Percentiles rank a stretch among this genome's conserved stretches.
phyloP scores from a whole-genome alignment of 1,140 invertebrate species.

The Drosophila sp. region DNA sequence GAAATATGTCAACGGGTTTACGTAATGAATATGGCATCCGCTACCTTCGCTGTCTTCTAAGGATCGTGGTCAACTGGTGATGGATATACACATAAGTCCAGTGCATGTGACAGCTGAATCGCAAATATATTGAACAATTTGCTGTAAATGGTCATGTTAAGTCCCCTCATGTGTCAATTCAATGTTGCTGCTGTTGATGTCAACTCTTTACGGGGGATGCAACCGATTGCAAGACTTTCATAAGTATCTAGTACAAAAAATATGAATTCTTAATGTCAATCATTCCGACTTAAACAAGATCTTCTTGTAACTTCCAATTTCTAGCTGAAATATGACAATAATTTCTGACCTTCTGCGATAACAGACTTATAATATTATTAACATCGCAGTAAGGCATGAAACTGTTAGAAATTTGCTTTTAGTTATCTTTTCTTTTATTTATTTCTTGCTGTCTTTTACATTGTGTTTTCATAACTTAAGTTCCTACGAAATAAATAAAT shows the following conservation, averaged over 20 bases:
- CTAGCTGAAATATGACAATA: too few species aligned
- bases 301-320: not conserved
- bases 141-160: constrained; percentile 69
- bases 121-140: constrained; percentile 70
- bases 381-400: not conserved
- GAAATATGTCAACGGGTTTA: constrained; percentile 69
- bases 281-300: not conserved
- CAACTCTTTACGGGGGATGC: constrained; percentile 13
- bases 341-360: too few species aligned
- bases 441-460: constrained; percentile 48
- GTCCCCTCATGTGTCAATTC: constrained; percentile 72
- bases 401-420: not conserved
- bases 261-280: constrained; percentile 20
- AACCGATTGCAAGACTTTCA: constrained; percentile 5
- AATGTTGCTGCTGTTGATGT: constrained; percentile 32
- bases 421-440: constrained; percentile 38
- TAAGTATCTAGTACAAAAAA: not conserved
- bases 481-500: constrained; percentile 67
- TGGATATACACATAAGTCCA: constrained; percentile 72
- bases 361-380: too few species aligned
- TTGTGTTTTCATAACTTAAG: constrained; percentile 36
- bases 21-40: constrained; percentile 68
- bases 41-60: constrained; percentile 44
- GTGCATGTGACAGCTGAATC: constrained; percentile 65
- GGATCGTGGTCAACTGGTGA: constrained; percentile 54